A percentile compares a stretch with the other conserved stretches of the same genome.
Conservation (phyloP, 2,113 vertebrate genomes). For the Maccullochella peelii region DNA sequence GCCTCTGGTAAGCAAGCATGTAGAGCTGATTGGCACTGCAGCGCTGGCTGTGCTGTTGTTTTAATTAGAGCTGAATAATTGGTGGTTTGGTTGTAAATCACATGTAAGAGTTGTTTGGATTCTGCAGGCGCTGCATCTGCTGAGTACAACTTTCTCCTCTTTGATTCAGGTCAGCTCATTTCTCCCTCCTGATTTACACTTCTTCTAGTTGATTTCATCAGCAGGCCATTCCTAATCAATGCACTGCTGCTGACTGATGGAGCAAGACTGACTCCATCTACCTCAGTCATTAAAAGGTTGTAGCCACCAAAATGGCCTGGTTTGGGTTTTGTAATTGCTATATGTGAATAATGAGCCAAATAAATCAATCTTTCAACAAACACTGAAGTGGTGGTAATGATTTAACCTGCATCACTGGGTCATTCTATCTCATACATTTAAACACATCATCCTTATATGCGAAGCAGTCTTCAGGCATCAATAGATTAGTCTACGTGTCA, state of each 20-base stretch:
- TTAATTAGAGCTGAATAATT: slow-evolving; percentile 68
- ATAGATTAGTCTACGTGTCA: neutral
- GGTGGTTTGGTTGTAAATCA: slow-evolving; percentile 55
- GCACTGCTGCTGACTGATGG: slow-evolving; percentile 65
- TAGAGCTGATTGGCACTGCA: slow-evolving; percentile 31
- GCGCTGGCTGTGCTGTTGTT: slow-evolving; percentile 29
- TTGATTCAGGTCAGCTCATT: slow-evolving; percentile 54
- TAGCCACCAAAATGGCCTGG: slow-evolving; percentile 31
- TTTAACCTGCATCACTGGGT: slow-evolving; percentile 25
- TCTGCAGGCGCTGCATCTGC: slow-evolving; percentile 38
- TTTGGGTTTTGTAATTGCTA: slow-evolving; percentile 53
- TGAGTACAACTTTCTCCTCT: slow-evolving; percentile 46
- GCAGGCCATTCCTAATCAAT: slow-evolving; percentile 67
- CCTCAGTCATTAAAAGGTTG: slow-evolving; percentile 61
- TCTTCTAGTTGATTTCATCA: slow-evolving; percentile 61
- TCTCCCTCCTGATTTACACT: slow-evolving; percentile 20
- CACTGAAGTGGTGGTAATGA: slow-evolving; percentile 45
- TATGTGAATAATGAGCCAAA: slow-evolving; percentile 60
- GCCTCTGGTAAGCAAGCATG: slow-evolving; percentile 23
- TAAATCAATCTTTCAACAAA: slow-evolving; percentile 61
- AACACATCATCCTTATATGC: slow-evolving; percentile 15
- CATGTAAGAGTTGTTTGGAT: slow-evolving; percentile 44
- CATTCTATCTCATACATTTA: slow-evolving; percentile 21
- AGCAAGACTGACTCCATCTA: slow-evolving; percentile 46
- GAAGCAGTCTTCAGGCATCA: neutral